Conservation (phyloP, 1,140 invertebrate genomes). For the Whitmania pigra region DNA sequence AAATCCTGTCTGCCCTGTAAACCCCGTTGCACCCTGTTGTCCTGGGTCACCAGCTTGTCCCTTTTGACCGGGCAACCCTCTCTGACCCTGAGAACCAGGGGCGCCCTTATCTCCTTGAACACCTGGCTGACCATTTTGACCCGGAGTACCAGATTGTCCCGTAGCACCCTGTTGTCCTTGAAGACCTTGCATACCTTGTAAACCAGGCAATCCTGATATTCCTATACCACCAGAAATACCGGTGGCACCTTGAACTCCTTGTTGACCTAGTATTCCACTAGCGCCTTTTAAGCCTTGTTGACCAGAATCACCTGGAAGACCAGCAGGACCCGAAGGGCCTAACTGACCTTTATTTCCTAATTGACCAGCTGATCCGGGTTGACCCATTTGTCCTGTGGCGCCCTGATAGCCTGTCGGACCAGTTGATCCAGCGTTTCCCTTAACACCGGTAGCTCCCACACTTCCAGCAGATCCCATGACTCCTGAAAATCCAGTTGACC, state of each 20-base stretch:
- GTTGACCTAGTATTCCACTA: slow-evolving; percentile 10
- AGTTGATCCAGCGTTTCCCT: slow-evolving; percentile 3
- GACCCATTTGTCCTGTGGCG: slow-evolving; percentile 2
- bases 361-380: slow-evolving; percentile 46
- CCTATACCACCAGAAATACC: background rate
- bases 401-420: slow-evolving; percentile 15
- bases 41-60: slow-evolving; percentile 14
- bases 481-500: slow-evolving; percentile 28
- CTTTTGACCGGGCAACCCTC: slow-evolving; percentile 18
- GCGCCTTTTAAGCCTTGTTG: slow-evolving; percentile 14
- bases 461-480: background rate
- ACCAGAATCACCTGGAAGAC: slow-evolving; percentile 20
- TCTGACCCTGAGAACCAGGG: slow-evolving; percentile 38
- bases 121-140: slow-evolving; percentile 29
- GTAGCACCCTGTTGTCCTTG: slow-evolving; percentile 13
- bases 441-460: background rate
- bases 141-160: background rate
- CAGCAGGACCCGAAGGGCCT: slow-evolving; percentile 30
- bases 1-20: slow-evolving; percentile 9
- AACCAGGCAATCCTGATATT: background rate
- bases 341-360: slow-evolving; percentile 52
- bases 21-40: background rate
- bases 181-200: background rate
- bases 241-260: background rate
- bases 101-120: slow-evolving; percentile 51